Evolutionary conservation across 2,113 vertebrate genomes (phyloP).

Genomic region (Platycercus adscitus): DNA sequence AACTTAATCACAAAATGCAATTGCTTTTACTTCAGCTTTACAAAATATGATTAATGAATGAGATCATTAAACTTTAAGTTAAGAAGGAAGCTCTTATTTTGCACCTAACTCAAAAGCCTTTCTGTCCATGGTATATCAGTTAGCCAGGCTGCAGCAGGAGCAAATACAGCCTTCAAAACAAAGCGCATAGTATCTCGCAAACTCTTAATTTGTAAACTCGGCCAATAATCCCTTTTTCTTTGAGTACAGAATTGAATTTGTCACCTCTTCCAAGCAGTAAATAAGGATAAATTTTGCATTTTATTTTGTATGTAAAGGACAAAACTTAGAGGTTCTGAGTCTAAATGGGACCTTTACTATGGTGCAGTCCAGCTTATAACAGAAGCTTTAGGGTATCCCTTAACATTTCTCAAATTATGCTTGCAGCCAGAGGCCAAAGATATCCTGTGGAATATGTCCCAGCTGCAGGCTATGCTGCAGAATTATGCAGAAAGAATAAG

Average conservation of each 20-base stretch:
- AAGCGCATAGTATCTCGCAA: not conserved
- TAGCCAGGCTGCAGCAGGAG: not conserved
- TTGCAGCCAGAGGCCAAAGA: not conserved
- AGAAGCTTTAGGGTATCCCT: not conserved
- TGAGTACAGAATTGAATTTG: not conserved
- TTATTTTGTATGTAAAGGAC: not conserved
- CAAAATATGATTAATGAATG: not conserved
- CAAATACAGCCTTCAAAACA: not conserved
- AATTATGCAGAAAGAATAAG: not conserved
- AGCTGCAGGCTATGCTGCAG: not conserved
- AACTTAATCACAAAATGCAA: slow-evolving; percentile 26
- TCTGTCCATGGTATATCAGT: not conserved
- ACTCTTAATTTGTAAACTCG: not conserved
- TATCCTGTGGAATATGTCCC: not conserved
- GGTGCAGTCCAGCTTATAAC: not conserved
- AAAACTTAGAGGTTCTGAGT: not conserved
- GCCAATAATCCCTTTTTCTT: not conserved
- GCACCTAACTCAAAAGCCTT: not conserved
- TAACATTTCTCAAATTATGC: not conserved
- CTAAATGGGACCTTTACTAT: not conserved
- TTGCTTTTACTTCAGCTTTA: not conserved
- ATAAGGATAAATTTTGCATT: not conserved
- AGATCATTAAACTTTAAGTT: not conserved
- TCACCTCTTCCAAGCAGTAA: not conserved
- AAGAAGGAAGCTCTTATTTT: not conserved